Percentiles rank a stretch among this genome's conserved stretches.
Conservation (phyloP, 2,888 invertebrate genomes). For the Galerucella calmariensis region DNA sequence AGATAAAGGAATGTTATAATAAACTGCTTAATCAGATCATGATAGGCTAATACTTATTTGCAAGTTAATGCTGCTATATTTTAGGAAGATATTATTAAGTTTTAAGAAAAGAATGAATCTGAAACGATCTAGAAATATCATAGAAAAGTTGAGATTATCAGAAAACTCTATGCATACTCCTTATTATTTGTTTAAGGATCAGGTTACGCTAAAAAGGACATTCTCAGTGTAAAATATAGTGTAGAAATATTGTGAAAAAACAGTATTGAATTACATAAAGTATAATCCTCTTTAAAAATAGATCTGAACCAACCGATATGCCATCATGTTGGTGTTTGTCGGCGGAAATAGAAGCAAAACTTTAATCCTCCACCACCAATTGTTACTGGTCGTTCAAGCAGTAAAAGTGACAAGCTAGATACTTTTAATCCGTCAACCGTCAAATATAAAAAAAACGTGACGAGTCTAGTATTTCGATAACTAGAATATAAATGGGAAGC, state of each 20-base stretch:
- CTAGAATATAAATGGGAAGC: background rate
- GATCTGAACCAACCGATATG: background rate
- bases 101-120: too few species aligned
- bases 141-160: too few species aligned
- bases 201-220: too few species aligned
- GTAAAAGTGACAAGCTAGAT: conserved; percentile 22
- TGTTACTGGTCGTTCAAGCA: conserved; percentile 16
- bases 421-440: conserved; percentile 23
- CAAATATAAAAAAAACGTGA: conserved; percentile 26
- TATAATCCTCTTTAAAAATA: conserved; percentile 3
- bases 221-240: too few species aligned
- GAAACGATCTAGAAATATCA: too few species aligned
- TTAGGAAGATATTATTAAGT: too few species aligned
- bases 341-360: conserved; percentile 20
- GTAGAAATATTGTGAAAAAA: background rate
- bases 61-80: too few species aligned
- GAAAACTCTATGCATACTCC: too few species aligned
- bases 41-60: too few species aligned
- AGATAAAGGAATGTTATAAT: background rate
- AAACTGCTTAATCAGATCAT: too few species aligned
- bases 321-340: conserved; percentile 9
- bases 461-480: background rate
- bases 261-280: background rate
- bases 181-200: too few species aligned
- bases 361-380: conserved; percentile 24